Base-by-base conservation (phyloP, 1,140 invertebrate genomes). In the Euschistus heros region DNA sequence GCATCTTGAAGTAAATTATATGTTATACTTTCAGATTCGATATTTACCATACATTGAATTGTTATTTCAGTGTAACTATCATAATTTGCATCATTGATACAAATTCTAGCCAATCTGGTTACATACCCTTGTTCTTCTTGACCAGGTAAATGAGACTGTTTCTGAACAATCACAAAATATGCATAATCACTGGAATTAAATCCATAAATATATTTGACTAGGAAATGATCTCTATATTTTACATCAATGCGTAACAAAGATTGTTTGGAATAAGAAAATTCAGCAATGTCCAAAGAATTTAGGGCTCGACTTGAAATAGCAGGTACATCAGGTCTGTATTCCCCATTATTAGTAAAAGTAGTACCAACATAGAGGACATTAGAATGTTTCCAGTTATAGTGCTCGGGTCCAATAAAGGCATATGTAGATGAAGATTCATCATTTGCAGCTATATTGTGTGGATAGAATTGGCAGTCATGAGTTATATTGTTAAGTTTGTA, bases 1-100 rank as follows among this genome's bases (percentile, higher is more conserved):
- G 92, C 92, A 75, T 95, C 92, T 74, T 94, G 90, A 26, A 96
- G 80, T 66, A 97, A 79, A 79, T 95, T 96, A 76, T 94, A 97
- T 74, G 85, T 81, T 70, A 78, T 77, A 69, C 74, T 80, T 66
- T 71, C 75, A 44, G 72, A 70, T 0, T 76, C 76, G n/a, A 75
- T 67, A n/a, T 78, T 75, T 0, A 84, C 83, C 57, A 80, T 77
- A 73, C 94, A 97, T 74, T 92, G 85, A 24, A 97, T 77, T 4
- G 92, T 94, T 27, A 97, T 88, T 79, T 98, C 95, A 0, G 92
- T 93, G 75, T 98, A 98, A 74, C 87, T 91, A 73, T 95, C 91
- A 75, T 94, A 97, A 73, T 93, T 92, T 0, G 88, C 82, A 79
- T 98, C 95, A 69, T 86, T 90, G 30, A 95, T 92, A 77, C 95